phyloP scores from a whole-genome alignment of 2,888 invertebrate genomes.

The Cantharis nigra region DNA sequence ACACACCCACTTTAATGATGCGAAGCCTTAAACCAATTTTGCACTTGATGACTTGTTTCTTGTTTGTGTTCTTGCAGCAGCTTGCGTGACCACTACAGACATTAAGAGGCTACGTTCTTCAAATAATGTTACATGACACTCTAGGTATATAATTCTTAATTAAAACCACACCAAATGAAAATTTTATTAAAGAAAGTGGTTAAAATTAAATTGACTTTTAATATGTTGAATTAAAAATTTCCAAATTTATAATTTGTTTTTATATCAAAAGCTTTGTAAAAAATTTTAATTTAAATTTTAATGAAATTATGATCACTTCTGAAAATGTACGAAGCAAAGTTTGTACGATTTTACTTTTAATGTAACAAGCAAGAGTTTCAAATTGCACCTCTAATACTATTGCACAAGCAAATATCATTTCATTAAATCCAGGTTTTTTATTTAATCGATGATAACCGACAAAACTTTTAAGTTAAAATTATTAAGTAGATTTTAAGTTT shows the following conservation, averaged over 20 bases:
- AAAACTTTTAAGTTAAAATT: neutral
- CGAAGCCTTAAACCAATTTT: constrained; percentile 30
- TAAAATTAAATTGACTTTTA: neutral
- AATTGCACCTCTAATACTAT: neutral
- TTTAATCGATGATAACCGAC: neutral
- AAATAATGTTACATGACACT: constrained; percentile 29
- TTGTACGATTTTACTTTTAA: neutral
- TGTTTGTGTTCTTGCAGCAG: constrained; percentile 31
- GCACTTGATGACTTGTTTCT: constrained; percentile 32
- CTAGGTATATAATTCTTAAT: constrained; percentile 23
- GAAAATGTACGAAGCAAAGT: neutral
- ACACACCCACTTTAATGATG: constrained; percentile 28
- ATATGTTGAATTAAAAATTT: neutral
- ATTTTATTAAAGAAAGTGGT: neutral
- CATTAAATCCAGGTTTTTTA: neutral
- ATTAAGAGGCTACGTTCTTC: constrained; percentile 26
- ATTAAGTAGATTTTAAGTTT: neutral
- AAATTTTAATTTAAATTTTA: neutral
- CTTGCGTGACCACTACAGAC: constrained; percentile 31
- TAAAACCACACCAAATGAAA: constrained; percentile 21
- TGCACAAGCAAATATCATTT: neutral
- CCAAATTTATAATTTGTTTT: neutral
- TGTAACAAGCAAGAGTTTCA: neutral
- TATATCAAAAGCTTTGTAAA: neutral
- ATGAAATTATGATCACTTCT: neutral